phyloP scores from a whole-genome alignment of 2,888 invertebrate genomes.

The Priapulus caudatus region DNA sequence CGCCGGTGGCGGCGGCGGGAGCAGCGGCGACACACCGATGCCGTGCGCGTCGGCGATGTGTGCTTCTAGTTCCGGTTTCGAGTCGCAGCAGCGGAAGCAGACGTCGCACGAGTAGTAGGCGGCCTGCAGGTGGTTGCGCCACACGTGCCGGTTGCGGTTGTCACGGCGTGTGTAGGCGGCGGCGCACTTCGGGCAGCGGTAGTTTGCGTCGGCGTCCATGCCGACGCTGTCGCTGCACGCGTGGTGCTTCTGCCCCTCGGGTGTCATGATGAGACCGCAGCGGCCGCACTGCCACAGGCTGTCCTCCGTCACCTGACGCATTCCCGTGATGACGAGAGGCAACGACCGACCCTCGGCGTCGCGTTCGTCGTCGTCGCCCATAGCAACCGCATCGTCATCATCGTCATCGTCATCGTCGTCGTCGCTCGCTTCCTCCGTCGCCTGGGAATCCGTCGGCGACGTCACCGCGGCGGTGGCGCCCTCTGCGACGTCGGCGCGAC shows the following conservation, averaged over 20 bases:
- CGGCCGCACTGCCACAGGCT: background rate
- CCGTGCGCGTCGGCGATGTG: background rate
- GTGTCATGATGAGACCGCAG: background rate
- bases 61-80: background rate
- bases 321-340: background rate
- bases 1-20: no score
- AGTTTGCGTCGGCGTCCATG: background rate
- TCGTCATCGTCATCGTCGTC: no score
- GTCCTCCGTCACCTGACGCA: background rate
- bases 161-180: background rate
- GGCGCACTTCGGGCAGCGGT: background rate
- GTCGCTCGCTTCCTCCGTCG: no score
- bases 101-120: background rate
- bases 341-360: no score
- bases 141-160: constrained; percentile 3
- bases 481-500: no score
- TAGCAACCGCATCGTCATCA: background rate
- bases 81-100: background rate
- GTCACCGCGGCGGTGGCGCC: no score
- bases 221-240: background rate
- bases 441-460: no score
- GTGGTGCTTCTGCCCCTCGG: background rate
- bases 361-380: background rate
- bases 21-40: no score
- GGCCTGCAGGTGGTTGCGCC: background rate